Evolutionary conservation across 2,888 invertebrate species (phyloP).

Genomic region (Meta bourneti): DNA sequence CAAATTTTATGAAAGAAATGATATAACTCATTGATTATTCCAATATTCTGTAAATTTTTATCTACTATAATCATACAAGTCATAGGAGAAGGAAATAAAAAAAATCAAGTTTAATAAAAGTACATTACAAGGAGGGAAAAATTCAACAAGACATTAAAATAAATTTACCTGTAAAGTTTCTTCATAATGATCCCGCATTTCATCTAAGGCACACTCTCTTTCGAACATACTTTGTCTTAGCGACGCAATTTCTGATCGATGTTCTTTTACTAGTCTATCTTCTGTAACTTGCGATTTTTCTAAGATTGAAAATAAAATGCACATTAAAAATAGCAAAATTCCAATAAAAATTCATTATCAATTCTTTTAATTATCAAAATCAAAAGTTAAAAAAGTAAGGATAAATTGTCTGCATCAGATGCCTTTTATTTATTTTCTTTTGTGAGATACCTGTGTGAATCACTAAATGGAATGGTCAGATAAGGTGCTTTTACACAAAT

Average conservation of each 20-base stretch:
- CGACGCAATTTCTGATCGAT: slow-evolving; percentile 49
- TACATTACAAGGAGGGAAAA: too few species aligned
- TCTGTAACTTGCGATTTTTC: slow-evolving; percentile 8
- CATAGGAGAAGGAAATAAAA: background rate
- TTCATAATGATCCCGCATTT: slow-evolving; percentile 77
- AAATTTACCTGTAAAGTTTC: slow-evolving; percentile 66
- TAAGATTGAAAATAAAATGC: background rate
- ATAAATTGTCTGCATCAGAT: too few species aligned
- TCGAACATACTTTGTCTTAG: slow-evolving; percentile 74
- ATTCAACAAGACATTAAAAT: background rate
- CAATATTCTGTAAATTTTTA: background rate
- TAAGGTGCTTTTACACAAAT: too few species aligned
- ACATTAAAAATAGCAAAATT: background rate
- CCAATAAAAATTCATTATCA: background rate
- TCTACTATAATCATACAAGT: background rate
- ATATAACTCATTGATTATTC: background rate
- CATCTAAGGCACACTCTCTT: slow-evolving; percentile 77
- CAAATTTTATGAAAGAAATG: too few species aligned
- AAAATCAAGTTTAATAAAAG: background rate
- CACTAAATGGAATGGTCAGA: too few species aligned
- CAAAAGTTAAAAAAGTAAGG: background rate
- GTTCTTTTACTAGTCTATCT: slow-evolving; percentile 56
- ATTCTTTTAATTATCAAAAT: background rate
- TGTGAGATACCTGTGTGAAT: too few species aligned
- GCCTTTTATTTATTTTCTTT: too few species aligned